Conservation (phyloP, 2,888 invertebrate species). For the Tinea trinotella region DNA sequence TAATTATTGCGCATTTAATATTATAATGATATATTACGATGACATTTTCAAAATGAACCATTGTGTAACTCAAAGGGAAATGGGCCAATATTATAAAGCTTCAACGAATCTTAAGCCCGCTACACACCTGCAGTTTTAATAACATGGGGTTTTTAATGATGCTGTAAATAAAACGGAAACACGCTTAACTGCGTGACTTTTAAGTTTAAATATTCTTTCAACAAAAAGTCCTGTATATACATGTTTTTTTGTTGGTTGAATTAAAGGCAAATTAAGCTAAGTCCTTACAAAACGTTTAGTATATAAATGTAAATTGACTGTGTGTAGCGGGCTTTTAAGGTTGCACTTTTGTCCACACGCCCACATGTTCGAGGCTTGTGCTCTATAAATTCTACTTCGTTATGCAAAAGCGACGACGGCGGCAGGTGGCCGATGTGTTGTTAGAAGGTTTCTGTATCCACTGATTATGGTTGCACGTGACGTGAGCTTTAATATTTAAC, state of each 20-base stretch:
- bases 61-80: slow-evolving; percentile 1
- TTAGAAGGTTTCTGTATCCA: not conserved
- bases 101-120: not conserved
- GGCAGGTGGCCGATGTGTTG: slow-evolving; percentile 46
- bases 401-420: slow-evolving; percentile 47
- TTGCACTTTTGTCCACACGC: slow-evolving; percentile 17
- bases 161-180: too few relatives aligned
- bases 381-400: slow-evolving; percentile 60
- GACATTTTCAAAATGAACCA: not conserved
- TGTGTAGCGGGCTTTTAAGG: not conserved
- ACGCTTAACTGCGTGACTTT: too few relatives aligned
- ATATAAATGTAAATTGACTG: too few relatives aligned
- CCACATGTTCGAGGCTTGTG: slow-evolving; percentile 25
- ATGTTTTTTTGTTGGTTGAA: too few relatives aligned
- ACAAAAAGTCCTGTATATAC: too few relatives aligned
- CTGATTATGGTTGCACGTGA: not conserved
- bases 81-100: slow-evolving; percentile 6
- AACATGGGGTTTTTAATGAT: too few relatives aligned
- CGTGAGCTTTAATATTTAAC: too few relatives aligned
- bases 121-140: too few relatives aligned
- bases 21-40: not conserved
- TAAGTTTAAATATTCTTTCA: too few relatives aligned
- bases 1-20: not conserved
- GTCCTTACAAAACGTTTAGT: too few relatives aligned
- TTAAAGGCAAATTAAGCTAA: too few relatives aligned